Evolutionary conservation across 2,888 invertebrate genomes (phyloP).

Genomic region (Rambutsinella grinnellia): DNA sequence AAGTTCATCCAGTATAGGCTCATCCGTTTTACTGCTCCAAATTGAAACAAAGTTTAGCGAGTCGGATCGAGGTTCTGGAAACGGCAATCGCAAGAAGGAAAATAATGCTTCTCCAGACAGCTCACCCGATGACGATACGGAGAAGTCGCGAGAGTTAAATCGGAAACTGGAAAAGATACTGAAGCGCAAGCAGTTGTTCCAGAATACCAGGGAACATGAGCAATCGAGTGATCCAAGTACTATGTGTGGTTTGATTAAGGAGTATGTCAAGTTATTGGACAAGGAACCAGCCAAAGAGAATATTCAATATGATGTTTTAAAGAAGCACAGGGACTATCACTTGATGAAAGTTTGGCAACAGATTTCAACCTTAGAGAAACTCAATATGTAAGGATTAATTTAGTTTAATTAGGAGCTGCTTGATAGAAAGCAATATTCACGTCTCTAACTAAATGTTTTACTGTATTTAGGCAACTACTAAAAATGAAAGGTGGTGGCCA

Average conservation of each 20-base stretch:
- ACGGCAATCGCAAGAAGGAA: not conserved
- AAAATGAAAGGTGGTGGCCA: not conserved
- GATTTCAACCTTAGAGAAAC: constrained; percentile 28
- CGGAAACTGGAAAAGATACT: not conserved
- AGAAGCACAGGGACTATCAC: constrained; percentile 49
- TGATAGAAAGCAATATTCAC: no score
- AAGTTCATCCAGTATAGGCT: constrained; percentile 33
- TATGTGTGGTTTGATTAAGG: constrained; percentile 31
- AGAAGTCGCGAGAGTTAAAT: not conserved
- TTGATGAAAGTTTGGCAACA: constrained; percentile 39
- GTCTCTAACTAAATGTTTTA: no score
- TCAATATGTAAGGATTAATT: constrained; percentile 27
- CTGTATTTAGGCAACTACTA: not conserved
- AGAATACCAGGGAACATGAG: not conserved
- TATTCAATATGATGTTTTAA: constrained; percentile 22
- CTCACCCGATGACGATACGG: not conserved
- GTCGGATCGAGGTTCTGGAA: not conserved
- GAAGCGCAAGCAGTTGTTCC: not conserved
- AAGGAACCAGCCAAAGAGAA: constrained; percentile 9
- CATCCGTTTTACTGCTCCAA: constrained; percentile 53
- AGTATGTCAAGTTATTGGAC: constrained; percentile 26
- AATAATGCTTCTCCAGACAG: not conserved
- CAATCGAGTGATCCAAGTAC: constrained; percentile 47
- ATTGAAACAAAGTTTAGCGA: constrained; percentile 14
- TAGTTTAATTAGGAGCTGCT: not conserved